Conservation (phyloP, 2,797 vertebrate genomes). For the Cephalopachus bancanus region DNA sequence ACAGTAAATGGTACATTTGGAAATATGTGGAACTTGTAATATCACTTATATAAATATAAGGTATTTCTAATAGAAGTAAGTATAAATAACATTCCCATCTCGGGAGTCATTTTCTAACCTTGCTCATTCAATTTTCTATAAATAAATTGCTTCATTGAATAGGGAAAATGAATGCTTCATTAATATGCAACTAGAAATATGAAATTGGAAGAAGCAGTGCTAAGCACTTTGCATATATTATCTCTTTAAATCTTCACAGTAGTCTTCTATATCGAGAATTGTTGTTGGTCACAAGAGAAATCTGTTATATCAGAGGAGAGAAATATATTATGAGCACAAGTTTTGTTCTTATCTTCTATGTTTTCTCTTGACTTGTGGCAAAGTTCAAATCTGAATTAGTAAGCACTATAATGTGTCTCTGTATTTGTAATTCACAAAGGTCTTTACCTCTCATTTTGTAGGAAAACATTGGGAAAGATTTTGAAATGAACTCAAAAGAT, state of each 20-base stretch:
- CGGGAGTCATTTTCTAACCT: constrained; percentile 27
- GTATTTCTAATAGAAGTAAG: not conserved
- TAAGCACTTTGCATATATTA: not conserved
- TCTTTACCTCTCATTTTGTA: not conserved
- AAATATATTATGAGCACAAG: not conserved
- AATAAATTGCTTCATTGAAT: constrained; percentile 20
- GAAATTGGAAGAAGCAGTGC: not conserved
- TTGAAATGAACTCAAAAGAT: constrained; percentile 14
- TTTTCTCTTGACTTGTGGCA: not conserved
- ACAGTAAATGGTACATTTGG: not conserved
- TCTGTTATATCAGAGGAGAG: not conserved
- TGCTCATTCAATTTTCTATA: constrained; percentile 38
- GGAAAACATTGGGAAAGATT: constrained; percentile 3
- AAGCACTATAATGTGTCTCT: not conserved
- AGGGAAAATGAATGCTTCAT: not conserved
- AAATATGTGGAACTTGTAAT: not conserved
- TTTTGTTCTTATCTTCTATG: not conserved
- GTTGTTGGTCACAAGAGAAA: not conserved
- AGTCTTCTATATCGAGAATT: not conserved
- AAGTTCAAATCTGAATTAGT: not conserved
- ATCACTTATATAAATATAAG: constrained; percentile 11
- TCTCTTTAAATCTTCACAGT: not conserved
- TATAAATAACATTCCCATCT: not conserved
- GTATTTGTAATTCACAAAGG: not conserved
- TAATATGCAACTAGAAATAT: not conserved